Percentiles rank a stretch among this genome's conserved stretches.
phyloP scores from a whole-genome alignment of 2,113 vertebrate genomes.

The Pedionomus torquatus region DNA sequence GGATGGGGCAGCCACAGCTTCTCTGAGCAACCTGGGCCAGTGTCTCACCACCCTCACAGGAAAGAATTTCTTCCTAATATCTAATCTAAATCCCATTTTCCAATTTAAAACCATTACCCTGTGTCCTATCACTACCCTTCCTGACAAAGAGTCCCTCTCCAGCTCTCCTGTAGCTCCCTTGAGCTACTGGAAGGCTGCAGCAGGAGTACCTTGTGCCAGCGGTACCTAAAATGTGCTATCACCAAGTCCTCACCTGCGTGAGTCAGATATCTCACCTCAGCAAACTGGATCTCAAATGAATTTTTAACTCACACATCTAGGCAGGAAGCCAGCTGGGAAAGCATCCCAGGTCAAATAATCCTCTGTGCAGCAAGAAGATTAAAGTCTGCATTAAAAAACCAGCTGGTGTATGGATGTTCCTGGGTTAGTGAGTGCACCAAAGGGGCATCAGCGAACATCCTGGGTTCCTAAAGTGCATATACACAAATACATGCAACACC shows the following conservation, averaged over 20 bases:
- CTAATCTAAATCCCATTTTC: too few species aligned
- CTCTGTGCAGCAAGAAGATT: neutral
- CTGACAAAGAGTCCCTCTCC: too few species aligned
- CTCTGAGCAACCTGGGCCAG: too few species aligned
- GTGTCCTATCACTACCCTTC: too few species aligned
- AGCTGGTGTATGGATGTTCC: neutral
- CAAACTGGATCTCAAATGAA: constrained; percentile 1
- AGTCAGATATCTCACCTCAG: constrained; percentile 5
- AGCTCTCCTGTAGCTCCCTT: too few species aligned
- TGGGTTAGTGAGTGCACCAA: neutral
- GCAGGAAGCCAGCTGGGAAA: constrained; percentile 13
- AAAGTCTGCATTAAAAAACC: neutral
- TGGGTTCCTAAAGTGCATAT: neutral
- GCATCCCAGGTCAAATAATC: constrained; percentile 1
- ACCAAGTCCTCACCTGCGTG: neutral
- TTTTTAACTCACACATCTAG: neutral
- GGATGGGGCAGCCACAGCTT: too few species aligned
- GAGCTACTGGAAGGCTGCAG: neutral
- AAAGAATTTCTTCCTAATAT: too few species aligned
- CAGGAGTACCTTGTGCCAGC: neutral
- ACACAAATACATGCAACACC: neutral
- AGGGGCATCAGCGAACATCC: neutral
- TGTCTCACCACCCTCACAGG: too few species aligned
- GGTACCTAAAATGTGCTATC: neutral
- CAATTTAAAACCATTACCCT: too few species aligned